A percentile compares a stretch with the other conserved stretches of the same genome.
These are phyloP conservation scores for Salvelinus fontinalis DNA, from an alignment of 2,113 vertebrate species.

Conservation along the genomic window DNA sequence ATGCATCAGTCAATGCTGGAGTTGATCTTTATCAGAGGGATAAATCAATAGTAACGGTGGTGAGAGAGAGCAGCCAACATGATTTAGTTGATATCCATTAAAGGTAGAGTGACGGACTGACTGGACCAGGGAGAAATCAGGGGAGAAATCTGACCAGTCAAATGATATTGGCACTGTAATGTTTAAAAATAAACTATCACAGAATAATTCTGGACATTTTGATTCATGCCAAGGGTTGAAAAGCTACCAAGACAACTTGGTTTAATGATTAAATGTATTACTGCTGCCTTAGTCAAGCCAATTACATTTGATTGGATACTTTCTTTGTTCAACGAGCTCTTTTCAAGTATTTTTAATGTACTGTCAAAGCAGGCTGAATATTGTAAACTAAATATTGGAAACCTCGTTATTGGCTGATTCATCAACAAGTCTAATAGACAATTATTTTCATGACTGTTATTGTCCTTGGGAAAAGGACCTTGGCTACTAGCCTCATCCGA, in stretches of 20 bases:
- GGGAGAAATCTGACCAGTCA: background rate
- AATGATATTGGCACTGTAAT: constrained; percentile 73
- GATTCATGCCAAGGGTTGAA: constrained; percentile 78
- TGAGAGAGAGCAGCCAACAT: background rate
- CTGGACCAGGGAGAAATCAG: no score
- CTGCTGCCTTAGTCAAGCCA: constrained; percentile 94
- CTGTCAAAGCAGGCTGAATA: constrained; percentile 96
- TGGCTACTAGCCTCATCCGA: background rate
- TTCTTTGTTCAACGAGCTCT: constrained; percentile 97
- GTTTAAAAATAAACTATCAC: constrained; percentile 85
- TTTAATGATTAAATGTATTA: constrained; percentile 99
- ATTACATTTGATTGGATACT: constrained; percentile 99
- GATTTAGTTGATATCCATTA: background rate
- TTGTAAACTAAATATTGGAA: constrained; percentile 84
- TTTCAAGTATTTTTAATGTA: constrained; percentile 99
- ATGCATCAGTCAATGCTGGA: no score
- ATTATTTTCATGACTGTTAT: background rate
- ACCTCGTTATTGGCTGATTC: background rate
- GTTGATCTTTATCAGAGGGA: no score
- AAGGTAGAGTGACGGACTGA: background rate
- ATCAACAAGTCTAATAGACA: background rate
- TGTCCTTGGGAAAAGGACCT: background rate
- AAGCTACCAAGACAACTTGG: constrained; percentile 87
- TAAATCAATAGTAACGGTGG: no score
- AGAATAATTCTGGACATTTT: constrained; percentile 90